Evolutionary conservation across 2,113 vertebrate genomes (phyloP), one percentile per base, ranked within the genome.

Genomic region (Pogona vitticeps): DNA sequence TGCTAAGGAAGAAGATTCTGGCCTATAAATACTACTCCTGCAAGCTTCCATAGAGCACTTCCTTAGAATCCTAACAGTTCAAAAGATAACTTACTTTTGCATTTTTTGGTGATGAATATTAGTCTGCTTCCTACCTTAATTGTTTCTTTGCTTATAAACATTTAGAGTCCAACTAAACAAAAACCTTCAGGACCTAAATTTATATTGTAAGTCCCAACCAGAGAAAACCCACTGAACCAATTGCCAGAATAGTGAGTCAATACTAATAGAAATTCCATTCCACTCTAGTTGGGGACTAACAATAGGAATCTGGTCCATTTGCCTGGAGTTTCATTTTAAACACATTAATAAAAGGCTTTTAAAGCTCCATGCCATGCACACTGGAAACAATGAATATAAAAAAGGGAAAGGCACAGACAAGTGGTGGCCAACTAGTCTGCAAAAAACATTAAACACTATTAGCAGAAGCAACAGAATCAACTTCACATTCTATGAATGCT

Each of bases 21-120:
- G 15, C n/a, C n/a, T 56, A 33, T 63, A 18, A 80, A 71, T 4
- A 52, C 76, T 28, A 9, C 9, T 20, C 8, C 70, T 87, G 81
- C 72, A 36, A 20, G 15, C 73, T 0, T 1, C 2, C 9, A 77
- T 75, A 1, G 0, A 36, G 0, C 0, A 18, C 0, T 13, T 80
- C 71, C 71, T 59, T 61, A 13, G 21, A 20, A 40, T 40, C 28
- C 71, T 33, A 72, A 40, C 20, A 21, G 20, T 72, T 80, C 31
- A 63, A 73, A 72, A 72, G 10, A 42, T 42, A 86, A 86, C 68
- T 73, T 73, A 86, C 56, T 52, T 59, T 72, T 86, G 76, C 28
- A 42, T 15, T 59, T 61, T 72, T 18, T 72, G 56, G 6, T 83
- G 20, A 71, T 21, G 81, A 12, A 58, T 31, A 38, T 28, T 65